Percentiles rank a stretch among this genome's conserved stretches.
These are phyloP conservation scores for Leptosomus discolor DNA, from an alignment of 2,113 vertebrate genomes.

Conservation along the genomic window DNA sequence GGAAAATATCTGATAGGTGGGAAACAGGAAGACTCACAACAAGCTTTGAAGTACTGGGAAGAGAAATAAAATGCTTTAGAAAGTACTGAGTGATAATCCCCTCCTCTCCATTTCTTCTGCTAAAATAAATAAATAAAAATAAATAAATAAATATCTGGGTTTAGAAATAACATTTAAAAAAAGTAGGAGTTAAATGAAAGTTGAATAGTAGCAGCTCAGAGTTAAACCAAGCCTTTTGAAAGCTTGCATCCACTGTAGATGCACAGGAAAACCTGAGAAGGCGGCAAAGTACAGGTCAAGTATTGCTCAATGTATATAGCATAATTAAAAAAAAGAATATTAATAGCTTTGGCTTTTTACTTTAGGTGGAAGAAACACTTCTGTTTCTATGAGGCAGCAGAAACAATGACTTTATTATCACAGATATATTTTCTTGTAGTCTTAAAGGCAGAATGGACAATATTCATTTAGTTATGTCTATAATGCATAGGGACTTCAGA, in stretches of 20 bases:
- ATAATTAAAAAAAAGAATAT: neutral
- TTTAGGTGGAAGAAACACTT: neutral
- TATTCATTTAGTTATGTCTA: neutral
- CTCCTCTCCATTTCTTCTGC: neutral
- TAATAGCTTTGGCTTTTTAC: neutral
- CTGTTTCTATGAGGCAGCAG: neutral
- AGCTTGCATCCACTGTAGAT: neutral
- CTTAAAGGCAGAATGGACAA: neutral
- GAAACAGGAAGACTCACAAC: neutral
- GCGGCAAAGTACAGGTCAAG: fast-evolving
- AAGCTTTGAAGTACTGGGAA: neutral
- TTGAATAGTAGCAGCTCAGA: neutral
- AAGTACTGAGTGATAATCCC: neutral
- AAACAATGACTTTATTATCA: neutral
- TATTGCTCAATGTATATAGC: neutral
- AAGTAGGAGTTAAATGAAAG: neutral
- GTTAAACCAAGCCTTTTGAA: neutral
- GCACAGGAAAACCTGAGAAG: neutral
- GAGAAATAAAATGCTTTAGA: neutral
- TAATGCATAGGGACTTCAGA: neutral
- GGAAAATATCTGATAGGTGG: neutral
- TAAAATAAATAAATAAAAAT: neutral
- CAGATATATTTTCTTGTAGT: neutral
- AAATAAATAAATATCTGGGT: neutral
- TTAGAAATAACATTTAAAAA: neutral